Evolutionary conservation across 2,888 invertebrate species (phyloP).

Genomic region (Calameuta pallipes): DNA sequence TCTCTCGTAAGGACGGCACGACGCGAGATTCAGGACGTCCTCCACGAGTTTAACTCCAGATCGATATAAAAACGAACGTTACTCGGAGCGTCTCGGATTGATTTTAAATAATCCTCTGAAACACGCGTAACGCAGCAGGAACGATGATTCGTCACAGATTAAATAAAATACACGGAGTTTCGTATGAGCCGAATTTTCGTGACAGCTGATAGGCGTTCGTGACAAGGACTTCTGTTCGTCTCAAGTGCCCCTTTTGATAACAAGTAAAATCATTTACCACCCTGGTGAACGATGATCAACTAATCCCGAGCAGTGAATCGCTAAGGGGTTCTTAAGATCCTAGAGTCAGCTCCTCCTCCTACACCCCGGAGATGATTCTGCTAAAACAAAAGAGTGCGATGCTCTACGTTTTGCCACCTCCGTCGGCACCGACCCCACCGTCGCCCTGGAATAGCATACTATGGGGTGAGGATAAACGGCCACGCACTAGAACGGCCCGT

Average conservation of each 20-base stretch:
- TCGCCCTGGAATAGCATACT: conserved; percentile 68
- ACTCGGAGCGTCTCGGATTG: background rate
- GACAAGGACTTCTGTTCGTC: background rate
- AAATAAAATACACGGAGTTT: background rate
- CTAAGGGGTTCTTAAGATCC: background rate
- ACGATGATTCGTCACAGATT: background rate
- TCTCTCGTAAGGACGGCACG: background rate
- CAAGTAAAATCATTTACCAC: background rate
- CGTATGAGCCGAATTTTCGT: background rate
- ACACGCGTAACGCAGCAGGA: background rate
- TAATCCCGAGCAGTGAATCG: background rate
- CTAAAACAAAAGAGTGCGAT: conserved; percentile 56
- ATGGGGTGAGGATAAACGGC: conserved; percentile 46
- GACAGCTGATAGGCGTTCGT: background rate
- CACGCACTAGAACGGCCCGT: conserved; percentile 26
- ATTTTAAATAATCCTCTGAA: background rate
- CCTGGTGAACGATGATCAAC: background rate
- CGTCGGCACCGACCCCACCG: conserved; percentile 67
- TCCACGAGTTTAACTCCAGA: background rate
- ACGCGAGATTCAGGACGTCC: background rate
- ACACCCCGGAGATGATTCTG: conserved; percentile 40
- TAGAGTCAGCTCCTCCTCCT: background rate
- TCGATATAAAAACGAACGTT: background rate
- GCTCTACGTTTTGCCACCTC: conserved; percentile 69
- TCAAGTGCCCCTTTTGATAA: background rate